Conservation (phyloP, 2,797 vertebrate genomes). For the Botia almorhae region DNA sequence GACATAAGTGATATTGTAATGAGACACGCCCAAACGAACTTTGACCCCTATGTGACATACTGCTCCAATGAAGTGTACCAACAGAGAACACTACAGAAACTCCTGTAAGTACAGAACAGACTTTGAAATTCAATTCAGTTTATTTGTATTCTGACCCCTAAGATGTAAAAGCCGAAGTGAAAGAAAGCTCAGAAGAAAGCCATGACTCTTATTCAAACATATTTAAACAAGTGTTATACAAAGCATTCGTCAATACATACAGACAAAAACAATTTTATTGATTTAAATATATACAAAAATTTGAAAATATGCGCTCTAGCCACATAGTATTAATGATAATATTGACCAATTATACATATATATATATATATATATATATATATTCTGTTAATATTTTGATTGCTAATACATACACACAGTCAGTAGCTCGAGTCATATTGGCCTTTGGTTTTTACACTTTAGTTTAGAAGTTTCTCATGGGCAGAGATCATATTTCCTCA, state of each 20-base stretch:
- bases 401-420: neutral
- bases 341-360: too few relatives aligned
- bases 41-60: slow-evolving; percentile 95
- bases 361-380: too few relatives aligned
- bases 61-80: slow-evolving; percentile 99
- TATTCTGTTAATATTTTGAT: neutral
- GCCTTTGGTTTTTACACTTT: slow-evolving; percentile 20
- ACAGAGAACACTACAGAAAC: slow-evolving; percentile 91
- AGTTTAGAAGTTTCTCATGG: neutral
- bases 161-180: too few relatives aligned
- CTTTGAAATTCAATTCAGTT: neutral
- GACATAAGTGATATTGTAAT: slow-evolving; percentile 93
- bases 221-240: too few relatives aligned
- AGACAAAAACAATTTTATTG: too few relatives aligned
- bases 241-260: too few relatives aligned
- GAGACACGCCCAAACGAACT: slow-evolving; percentile 85
- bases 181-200: too few relatives aligned
- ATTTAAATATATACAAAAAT: neutral
- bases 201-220: too few relatives aligned
- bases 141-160: too few relatives aligned
- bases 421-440: slow-evolving; percentile 4
- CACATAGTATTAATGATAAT: too few relatives aligned
- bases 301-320: too few relatives aligned
- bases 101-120: slow-evolving; percentile 82
- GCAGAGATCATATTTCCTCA: slow-evolving; percentile 12